A percentile compares a stretch with the other conserved stretches of the same genome.
Conservation (phyloP, 2,113 vertebrate genomes). For the Ctenomys sociabilis region DNA sequence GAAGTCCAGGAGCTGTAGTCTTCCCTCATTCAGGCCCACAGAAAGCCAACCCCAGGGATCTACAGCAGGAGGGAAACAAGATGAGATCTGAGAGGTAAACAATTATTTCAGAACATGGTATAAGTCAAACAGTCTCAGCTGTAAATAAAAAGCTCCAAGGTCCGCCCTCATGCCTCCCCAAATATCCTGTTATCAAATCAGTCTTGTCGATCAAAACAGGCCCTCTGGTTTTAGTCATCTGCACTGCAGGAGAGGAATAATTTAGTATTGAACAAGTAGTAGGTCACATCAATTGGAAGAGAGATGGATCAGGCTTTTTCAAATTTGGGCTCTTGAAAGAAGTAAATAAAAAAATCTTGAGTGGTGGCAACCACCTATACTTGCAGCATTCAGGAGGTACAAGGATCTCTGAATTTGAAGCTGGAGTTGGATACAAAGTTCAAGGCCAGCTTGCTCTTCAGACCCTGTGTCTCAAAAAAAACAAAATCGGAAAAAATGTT, state of each 20-base stretch:
- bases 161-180: background rate
- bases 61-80: background rate
- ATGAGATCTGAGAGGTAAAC: background rate
- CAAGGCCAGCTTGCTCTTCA: background rate
- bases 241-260: background rate
- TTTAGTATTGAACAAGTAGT: background rate
- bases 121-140: background rate
- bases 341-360: background rate
- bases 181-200: constrained; percentile 49
- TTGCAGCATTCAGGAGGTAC: background rate
- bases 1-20: background rate
- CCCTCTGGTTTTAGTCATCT: constrained; percentile 60
- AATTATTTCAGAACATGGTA: background rate
- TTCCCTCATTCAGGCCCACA: background rate
- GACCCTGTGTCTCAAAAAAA: background rate
- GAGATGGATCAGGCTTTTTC: background rate
- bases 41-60: background rate
- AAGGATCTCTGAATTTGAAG: background rate
- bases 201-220: constrained; percentile 62
- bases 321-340: background rate
- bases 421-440: background rate
- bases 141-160: background rate
- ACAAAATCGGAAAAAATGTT: background rate
- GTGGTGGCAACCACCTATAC: background rate
- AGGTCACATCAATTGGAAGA: constrained; percentile 40